Evolutionary conservation across 2,888 invertebrate species (phyloP).

Genomic region (Acleris holmiana): DNA sequence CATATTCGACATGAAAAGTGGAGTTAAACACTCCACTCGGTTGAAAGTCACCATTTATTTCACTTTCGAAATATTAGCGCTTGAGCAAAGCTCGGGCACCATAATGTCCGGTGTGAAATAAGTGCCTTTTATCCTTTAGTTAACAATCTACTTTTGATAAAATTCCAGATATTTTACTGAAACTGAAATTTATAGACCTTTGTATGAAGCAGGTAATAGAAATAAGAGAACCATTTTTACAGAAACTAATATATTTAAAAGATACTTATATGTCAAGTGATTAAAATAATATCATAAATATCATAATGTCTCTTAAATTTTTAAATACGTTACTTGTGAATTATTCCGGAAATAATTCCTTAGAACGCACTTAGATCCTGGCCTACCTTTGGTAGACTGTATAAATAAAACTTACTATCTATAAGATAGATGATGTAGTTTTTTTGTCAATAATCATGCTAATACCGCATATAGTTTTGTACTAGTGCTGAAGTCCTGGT

Average conservation of each 20-base stretch:
- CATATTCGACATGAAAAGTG: too few species aligned
- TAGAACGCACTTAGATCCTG: constrained; percentile 60
- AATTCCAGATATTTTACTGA: too few species aligned
- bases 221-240: constrained; percentile 2
- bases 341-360: constrained; percentile 78
- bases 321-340: constrained; percentile 62
- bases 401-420: constrained; percentile 61
- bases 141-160: too few species aligned
- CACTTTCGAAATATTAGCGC: too few species aligned
- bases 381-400: constrained; percentile 49
- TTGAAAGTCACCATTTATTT: too few species aligned
- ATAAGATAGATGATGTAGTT: constrained; percentile 70
- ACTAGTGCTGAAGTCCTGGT: constrained; percentile 69
- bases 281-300: constrained; percentile 34
- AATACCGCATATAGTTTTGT: constrained; percentile 77
- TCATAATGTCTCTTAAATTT: constrained; percentile 19
- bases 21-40: too few species aligned
- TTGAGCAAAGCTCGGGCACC: too few species aligned
- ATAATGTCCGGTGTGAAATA: too few species aligned
- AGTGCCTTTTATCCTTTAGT: too few species aligned
- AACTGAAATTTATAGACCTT: background rate
- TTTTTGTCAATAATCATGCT: constrained; percentile 59
- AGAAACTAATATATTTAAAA: constrained; percentile 33
- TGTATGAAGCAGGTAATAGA: background rate
- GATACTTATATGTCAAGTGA: constrained; percentile 12